These are phyloP conservation scores for Drusus annulatus DNA, from an alignment of 1,140 invertebrate species.

Conservation along the genomic window DNA sequence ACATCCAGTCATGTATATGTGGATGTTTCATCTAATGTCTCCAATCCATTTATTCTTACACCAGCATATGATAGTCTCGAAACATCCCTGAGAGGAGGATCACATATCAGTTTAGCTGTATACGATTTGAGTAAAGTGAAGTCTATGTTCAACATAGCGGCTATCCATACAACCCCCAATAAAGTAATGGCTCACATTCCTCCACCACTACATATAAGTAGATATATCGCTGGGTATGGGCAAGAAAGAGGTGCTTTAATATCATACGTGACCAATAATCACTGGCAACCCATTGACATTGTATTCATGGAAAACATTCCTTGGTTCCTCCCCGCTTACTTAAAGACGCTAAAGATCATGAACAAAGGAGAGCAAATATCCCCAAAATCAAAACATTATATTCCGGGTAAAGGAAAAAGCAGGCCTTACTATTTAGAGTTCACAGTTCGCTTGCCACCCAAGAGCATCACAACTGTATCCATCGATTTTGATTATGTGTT, in stretches of 20 bases:
- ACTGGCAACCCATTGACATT: constrained; percentile 79
- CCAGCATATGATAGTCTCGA: constrained; percentile 73
- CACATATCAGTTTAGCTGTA: constrained; percentile 76
- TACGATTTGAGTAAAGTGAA: constrained; percentile 76
- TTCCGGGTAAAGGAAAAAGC: constrained; percentile 86
- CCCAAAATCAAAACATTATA: constrained; percentile 50
- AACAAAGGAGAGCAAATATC: constrained; percentile 67
- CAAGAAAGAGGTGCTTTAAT: constrained; percentile 91
- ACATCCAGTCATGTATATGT: constrained; percentile 85
- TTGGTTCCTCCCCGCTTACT: constrained; percentile 94
- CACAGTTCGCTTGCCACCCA: constrained; percentile 83
- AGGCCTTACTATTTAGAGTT: constrained; percentile 93
- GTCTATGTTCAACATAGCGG: constrained; percentile 80
- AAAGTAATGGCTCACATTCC: constrained; percentile 69
- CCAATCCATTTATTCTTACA: constrained; percentile 73
- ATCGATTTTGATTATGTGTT: constrained; percentile 96
- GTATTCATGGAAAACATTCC: constrained; percentile 88
- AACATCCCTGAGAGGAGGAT: constrained; percentile 78
- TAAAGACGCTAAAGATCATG: constrained; percentile 87
- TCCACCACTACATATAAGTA: constrained; percentile 83
- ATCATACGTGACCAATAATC: constrained; percentile 84
- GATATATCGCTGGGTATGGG: constrained; percentile 88
- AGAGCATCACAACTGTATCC: constrained; percentile 85
- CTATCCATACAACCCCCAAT: constrained; percentile 66
- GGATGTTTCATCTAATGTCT: constrained; percentile 80